Evolutionary conservation across 1,140 invertebrate species (phyloP).

Genomic region (Rhizoglyphus robini): DNA sequence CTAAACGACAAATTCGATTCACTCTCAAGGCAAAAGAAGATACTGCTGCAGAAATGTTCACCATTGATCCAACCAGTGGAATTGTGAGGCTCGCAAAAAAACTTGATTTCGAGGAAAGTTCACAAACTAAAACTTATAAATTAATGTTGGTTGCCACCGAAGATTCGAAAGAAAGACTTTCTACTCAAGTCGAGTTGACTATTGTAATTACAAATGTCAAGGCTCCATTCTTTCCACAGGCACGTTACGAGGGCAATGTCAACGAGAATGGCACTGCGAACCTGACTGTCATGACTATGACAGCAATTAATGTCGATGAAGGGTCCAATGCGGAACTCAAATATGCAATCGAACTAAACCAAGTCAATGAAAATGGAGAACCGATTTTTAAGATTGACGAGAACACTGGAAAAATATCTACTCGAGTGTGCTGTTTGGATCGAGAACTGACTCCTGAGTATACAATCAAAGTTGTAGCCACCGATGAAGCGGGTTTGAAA

Average conservation of each 20-base stretch:
- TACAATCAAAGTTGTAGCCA: constrained; percentile 68
- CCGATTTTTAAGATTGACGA: constrained; percentile 89
- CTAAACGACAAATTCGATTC: constrained; percentile 83
- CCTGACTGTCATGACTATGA: constrained; percentile 95
- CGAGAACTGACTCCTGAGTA: constrained; percentile 87
- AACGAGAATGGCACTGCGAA: constrained; percentile 88
- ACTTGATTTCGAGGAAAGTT: constrained; percentile 80
- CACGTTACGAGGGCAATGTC: constrained; percentile 83
- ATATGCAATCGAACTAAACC: constrained; percentile 91
- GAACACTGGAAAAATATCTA: constrained; percentile 86
- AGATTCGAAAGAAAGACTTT: constrained; percentile 87
- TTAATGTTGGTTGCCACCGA: constrained; percentile 82
- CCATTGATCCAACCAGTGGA: constrained; percentile 79
- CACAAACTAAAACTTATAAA: constrained; percentile 81
- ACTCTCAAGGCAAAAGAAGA: constrained; percentile 83
- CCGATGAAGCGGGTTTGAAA: constrained; percentile 31
- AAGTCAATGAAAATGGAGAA: constrained; percentile 84
- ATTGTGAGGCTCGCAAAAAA: constrained; percentile 88
- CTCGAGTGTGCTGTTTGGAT: constrained; percentile 81
- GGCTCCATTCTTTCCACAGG: constrained; percentile 76
- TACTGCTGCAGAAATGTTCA: constrained; percentile 84
- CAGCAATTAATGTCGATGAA: constrained; percentile 89
- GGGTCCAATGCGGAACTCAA: constrained; percentile 77
- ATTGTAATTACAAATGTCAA: constrained; percentile 64
- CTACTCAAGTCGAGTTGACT: constrained; percentile 65